phyloP scores from a whole-genome alignment of 1,140 invertebrate genomes.

The Linepithema humile region DNA sequence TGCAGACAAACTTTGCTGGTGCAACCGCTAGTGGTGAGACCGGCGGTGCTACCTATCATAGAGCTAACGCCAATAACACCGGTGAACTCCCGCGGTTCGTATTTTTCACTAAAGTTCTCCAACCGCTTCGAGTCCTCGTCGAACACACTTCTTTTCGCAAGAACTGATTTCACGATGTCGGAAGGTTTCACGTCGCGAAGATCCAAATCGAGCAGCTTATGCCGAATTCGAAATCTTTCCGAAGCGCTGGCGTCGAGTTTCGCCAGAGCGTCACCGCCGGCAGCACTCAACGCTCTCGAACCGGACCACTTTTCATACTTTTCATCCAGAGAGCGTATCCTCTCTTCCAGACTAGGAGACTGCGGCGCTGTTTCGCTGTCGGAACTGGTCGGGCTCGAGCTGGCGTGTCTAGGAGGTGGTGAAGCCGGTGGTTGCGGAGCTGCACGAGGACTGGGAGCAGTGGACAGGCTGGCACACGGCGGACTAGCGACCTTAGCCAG shows the following conservation, averaged over 20 bases:
- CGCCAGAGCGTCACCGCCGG: constrained; percentile 86
- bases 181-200: constrained; percentile 93
- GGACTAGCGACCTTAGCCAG: constrained; percentile 79
- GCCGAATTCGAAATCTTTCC: constrained; percentile 86
- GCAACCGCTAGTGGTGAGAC: constrained; percentile 72
- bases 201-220: constrained; percentile 90
- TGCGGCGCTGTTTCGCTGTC: constrained; percentile 85
- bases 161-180: constrained; percentile 95
- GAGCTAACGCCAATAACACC: constrained; percentile 77
- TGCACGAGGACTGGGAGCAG: constrained; percentile 79
- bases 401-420: constrained; percentile 86
- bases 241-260: constrained; percentile 85
- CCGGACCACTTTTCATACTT: constrained; percentile 96
- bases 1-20: constrained; percentile 88
- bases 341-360: constrained; percentile 92
- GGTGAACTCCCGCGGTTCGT: constrained; percentile 89
- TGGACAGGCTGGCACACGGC: constrained; percentile 72
- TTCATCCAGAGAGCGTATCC: constrained; percentile 95
- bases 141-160: constrained; percentile 96
- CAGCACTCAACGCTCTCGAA: constrained; percentile 85
- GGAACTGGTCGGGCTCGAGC: constrained; percentile 86
- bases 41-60: constrained; percentile 70
- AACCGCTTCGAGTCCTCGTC: constrained; percentile 97
- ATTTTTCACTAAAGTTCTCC: constrained; percentile 95
- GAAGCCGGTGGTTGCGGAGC: constrained; percentile 85